Evolutionary conservation across 1,140 invertebrate species (phyloP).

Genomic region (Nephila pilipes): DNA sequence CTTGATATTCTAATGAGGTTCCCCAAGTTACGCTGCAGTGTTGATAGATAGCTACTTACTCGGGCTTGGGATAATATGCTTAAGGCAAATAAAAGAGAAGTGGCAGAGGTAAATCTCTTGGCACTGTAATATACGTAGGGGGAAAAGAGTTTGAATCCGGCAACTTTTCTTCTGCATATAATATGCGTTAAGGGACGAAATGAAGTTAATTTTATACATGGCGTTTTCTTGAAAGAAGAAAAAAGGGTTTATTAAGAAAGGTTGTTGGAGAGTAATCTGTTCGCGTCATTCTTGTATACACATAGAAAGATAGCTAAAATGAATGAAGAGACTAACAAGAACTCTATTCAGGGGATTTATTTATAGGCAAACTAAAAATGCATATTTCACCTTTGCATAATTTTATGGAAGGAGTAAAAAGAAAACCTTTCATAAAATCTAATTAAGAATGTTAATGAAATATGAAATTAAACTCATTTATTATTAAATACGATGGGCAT

Average conservation of each 20-base stretch:
- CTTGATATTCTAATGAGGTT: constrained; percentile 70
- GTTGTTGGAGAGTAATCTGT: neutral
- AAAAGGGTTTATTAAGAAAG: neutral
- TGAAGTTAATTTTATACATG: constrained; percentile 39
- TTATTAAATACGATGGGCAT: too few species aligned
- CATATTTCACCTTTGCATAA: too few species aligned
- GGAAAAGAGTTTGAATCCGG: constrained; percentile 28
- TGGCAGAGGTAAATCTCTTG: constrained; percentile 41
- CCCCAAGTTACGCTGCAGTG: neutral
- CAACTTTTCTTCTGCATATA: constrained; percentile 21
- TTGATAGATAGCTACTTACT: constrained; percentile 70
- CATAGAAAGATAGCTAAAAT: too few species aligned
- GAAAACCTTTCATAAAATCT: too few species aligned
- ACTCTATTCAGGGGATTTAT: too few species aligned
- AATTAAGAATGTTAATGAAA: too few species aligned
- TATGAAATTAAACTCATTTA: too few species aligned
- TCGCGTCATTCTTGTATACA: neutral
- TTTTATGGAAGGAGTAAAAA: too few species aligned
- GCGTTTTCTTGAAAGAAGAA: neutral
- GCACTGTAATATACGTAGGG: neutral
- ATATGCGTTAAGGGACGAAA: neutral
- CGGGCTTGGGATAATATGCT: constrained; percentile 54
- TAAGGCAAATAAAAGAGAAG: constrained; percentile 68
- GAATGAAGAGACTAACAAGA: too few species aligned
- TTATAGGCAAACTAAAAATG: too few species aligned